Conservation (phyloP, 2,888 invertebrate species). For the Trichogramma evanescens region DNA sequence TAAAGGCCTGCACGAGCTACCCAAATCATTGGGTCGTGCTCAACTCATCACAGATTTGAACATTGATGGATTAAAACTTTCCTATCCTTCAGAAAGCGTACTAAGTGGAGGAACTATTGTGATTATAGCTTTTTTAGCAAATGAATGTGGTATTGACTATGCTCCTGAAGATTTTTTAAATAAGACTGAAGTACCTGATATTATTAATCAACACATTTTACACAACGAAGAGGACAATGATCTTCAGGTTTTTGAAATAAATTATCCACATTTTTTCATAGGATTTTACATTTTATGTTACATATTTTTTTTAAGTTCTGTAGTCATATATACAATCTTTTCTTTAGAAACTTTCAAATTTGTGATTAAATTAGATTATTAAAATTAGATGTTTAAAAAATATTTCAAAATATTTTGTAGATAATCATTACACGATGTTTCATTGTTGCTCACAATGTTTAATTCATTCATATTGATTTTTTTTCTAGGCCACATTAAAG, state of each 20-base stretch:
- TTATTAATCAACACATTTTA: constrained; percentile 20
- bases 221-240: constrained; percentile 35
- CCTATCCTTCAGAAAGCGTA: constrained; percentile 61
- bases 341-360: not conserved
- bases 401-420: not conserved
- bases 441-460: constrained; percentile 16
- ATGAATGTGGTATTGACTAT: constrained; percentile 51
- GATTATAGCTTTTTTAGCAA: constrained; percentile 48
- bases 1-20: constrained; percentile 54
- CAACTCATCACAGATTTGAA: constrained; percentile 57
- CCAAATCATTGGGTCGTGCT: constrained; percentile 60
- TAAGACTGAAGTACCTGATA: constrained; percentile 37
- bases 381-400: not conserved
- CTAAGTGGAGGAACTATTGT: constrained; percentile 55
- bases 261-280: not conserved
- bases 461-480: constrained; percentile 35
- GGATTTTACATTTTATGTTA: not conserved
- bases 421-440: constrained; percentile 11
- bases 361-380: not conserved
- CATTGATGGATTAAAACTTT: constrained; percentile 57
- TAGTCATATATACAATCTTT: constrained; percentile 4
- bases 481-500: constrained; percentile 56
- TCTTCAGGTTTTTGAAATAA: constrained; percentile 37
- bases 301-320: not conserved
- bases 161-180: constrained; percentile 43